A percentile compares a stretch with the other conserved stretches of the same genome.
Evolutionary conservation across 2,888 invertebrate genomes (phyloP).

Genomic region (Fissipunctia ypsillon): DNA sequence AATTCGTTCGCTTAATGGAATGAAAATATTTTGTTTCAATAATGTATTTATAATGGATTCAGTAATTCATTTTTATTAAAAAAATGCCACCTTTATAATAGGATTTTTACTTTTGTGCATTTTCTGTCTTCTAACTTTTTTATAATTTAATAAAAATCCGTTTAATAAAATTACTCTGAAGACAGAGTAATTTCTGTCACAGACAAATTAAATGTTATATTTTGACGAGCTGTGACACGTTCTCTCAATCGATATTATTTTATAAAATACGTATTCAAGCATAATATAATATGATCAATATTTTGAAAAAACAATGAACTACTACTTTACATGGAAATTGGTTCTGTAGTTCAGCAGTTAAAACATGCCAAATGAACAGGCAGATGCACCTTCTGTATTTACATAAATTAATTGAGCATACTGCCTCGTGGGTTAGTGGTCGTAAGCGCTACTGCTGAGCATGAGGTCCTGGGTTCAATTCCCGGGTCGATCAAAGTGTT

Average conservation of each 20-base stretch:
- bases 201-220: background rate
- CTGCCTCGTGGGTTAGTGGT: too few relatives aligned
- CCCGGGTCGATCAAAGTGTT: too few relatives aligned
- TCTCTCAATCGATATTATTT: too few relatives aligned
- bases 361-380: background rate
- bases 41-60: slow-evolving; percentile 25
- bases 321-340: background rate
- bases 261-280: background rate
- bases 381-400: background rate
- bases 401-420: background rate
- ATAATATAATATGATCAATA: background rate
- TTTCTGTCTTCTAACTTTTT: slow-evolving; percentile 2
- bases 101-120: slow-evolving; percentile 17
- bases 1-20: slow-evolving; percentile 1
- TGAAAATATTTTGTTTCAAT: slow-evolving; percentile 29
- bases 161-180: too few relatives aligned
- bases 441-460: too few relatives aligned
- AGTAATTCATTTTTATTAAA: slow-evolving; percentile 31
- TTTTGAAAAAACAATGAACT: background rate
- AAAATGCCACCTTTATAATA: too few relatives aligned
- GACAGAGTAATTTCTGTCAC: background rate
- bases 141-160: slow-evolving; percentile 2
- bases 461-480: too few relatives aligned
- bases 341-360: background rate
- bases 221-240: background rate